Percentiles rank a stretch among this genome's conserved stretches.
Conservation (phyloP, 2,797 vertebrate genomes). For the Ara ararauna region DNA sequence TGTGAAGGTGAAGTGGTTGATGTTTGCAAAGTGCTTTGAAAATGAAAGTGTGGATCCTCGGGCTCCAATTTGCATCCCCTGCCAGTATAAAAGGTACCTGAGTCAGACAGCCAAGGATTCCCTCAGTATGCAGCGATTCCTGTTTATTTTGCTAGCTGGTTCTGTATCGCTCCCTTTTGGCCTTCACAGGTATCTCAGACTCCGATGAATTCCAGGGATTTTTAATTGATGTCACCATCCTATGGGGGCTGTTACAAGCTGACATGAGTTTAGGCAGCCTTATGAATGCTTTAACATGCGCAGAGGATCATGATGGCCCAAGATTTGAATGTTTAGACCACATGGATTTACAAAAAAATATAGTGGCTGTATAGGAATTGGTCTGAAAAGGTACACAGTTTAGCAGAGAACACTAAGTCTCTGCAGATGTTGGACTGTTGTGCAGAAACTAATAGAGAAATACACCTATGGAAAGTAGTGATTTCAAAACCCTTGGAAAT, state of each 20-base stretch:
- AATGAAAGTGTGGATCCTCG: conserved; percentile 66
- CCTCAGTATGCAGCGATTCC: conserved; percentile 44
- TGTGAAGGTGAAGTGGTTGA: conserved; percentile 65
- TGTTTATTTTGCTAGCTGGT: conserved; percentile 54
- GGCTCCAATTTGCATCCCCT: conserved; percentile 69
- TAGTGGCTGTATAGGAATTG: background rate
- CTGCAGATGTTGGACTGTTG: background rate
- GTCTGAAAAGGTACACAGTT: background rate
- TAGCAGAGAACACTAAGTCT: background rate
- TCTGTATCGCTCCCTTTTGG: conserved; percentile 55
- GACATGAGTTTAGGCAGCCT: background rate
- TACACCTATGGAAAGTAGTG: background rate
- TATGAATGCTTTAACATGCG: background rate
- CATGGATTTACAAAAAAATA: background rate
- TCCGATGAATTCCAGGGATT: conserved; percentile 42
- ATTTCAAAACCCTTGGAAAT: background rate
- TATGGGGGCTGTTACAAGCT: background rate
- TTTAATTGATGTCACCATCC: conserved; percentile 40
- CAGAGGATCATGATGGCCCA: background rate
- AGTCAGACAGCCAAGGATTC: conserved; percentile 64
- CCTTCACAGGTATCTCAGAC: conserved; percentile 41
- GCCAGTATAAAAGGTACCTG: conserved; percentile 61
- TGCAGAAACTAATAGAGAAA: conserved; percentile 3
- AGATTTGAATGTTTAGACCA: background rate
- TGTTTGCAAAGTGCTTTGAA: conserved; percentile 71